Percentiles rank a stretch among this genome's conserved stretches.
phyloP scores from a whole-genome alignment of 2,888 invertebrate species.

The Dromius quadrimaculatus region DNA sequence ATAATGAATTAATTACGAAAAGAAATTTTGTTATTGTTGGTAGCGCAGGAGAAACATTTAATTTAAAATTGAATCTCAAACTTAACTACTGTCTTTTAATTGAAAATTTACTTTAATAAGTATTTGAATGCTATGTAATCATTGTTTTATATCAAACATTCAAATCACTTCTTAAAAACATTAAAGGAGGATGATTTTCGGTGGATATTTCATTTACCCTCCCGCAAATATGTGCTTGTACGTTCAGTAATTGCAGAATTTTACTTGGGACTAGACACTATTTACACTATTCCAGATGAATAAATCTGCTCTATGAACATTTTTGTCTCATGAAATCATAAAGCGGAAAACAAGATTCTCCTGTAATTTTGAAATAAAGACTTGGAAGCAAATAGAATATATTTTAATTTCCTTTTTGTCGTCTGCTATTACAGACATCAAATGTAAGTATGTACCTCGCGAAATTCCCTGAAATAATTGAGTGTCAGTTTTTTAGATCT shows the following conservation, averaged over 20 bases:
- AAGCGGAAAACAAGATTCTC: slow-evolving; percentile 27
- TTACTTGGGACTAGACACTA: too few species aligned
- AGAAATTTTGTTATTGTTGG: slow-evolving; percentile 39
- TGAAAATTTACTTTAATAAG: too few species aligned
- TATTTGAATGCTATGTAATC: too few species aligned
- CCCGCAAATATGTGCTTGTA: too few species aligned
- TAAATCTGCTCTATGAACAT: background rate
- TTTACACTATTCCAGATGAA: background rate
- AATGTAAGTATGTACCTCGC: background rate
- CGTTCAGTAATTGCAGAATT: too few species aligned
- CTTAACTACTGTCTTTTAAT: too few species aligned
- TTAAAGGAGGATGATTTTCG: too few species aligned
- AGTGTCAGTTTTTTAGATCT: background rate
- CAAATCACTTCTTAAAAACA: too few species aligned
- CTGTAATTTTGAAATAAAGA: slow-evolving; percentile 26
- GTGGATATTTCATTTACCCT: too few species aligned
- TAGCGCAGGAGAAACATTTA: slow-evolving; percentile 32
- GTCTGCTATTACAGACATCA: slow-evolving; percentile 4
- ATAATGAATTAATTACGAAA: slow-evolving; percentile 46
- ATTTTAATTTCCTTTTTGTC: slow-evolving; percentile 23
- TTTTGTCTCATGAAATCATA: slow-evolving; percentile 22
- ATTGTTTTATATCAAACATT: too few species aligned
- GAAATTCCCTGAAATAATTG: background rate
- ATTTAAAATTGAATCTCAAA: too few species aligned
- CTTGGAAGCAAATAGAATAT: slow-evolving; percentile 14